Conservation (phyloP, 2,888 invertebrate genomes). For the Drosophila vallismaia region DNA sequence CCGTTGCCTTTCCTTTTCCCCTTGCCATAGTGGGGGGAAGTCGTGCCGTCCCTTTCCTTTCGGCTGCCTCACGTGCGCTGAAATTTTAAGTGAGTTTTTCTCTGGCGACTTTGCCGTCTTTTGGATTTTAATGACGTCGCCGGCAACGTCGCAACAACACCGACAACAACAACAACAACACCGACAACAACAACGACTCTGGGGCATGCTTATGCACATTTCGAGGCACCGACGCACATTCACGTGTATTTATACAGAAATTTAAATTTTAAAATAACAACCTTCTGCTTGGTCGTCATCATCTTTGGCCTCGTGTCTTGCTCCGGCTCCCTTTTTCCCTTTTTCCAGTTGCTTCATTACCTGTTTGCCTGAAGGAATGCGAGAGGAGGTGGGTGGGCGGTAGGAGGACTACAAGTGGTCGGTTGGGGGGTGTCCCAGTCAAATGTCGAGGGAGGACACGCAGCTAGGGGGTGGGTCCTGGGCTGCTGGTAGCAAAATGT, state of each 20-base stretch:
- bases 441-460: constrained; percentile 23
- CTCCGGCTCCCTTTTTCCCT: constrained; percentile 29
- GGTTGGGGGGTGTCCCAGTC: constrained; percentile 13
- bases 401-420: too few relatives aligned
- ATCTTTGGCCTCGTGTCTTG: constrained; percentile 20
- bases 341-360: constrained; percentile 67
- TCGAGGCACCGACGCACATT: constrained; percentile 50
- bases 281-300: constrained; percentile 40
- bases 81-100: constrained; percentile 78
- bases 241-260: constrained; percentile 72
- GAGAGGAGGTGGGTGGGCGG: constrained; percentile 3
- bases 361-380: constrained; percentile 24
- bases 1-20: neutral
- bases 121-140: constrained; percentile 76
- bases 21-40: neutral
- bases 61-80: constrained; percentile 66
- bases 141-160: constrained; percentile 9
- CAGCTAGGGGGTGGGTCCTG: constrained; percentile 30
- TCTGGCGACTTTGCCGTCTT: constrained; percentile 55
- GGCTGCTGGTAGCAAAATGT: constrained; percentile 64
- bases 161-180: constrained; percentile 16
- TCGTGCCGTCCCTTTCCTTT: constrained; percentile 29
- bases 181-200: constrained; percentile 49
- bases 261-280: constrained; percentile 79
- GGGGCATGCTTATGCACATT: constrained; percentile 75